These are phyloP conservation scores for Takifugu ocellatus DNA, from an alignment of 2,797 vertebrate genomes.

Conservation along the genomic window DNA sequence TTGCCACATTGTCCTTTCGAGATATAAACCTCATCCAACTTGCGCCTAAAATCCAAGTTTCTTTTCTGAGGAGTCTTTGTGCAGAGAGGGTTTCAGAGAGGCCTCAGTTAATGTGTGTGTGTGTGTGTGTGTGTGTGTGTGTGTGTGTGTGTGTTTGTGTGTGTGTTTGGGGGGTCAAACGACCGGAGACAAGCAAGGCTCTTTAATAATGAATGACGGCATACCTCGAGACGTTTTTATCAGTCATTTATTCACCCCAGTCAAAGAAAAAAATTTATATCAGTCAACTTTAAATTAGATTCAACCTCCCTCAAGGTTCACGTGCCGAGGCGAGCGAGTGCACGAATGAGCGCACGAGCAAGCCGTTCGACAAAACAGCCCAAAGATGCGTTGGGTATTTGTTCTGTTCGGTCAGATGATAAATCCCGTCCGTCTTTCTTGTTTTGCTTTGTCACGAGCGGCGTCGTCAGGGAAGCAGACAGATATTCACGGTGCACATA, in stretches of 20 bases:
- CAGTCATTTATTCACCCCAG: conserved; percentile 25
- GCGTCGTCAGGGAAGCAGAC: conserved; percentile 55
- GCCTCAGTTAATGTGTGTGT: conserved; percentile 29
- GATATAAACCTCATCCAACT: conserved; percentile 75
- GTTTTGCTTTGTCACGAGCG: conserved; percentile 27
- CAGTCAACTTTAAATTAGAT: conserved; percentile 25
- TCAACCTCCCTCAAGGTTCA: conserved; percentile 14
- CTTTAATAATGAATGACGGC: conserved; percentile 58
- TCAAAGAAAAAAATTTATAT: conserved; percentile 46
- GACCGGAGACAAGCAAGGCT: conserved; percentile 57
- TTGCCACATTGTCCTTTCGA: conserved; percentile 76
- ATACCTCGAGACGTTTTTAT: conserved; percentile 50
- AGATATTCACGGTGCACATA: conserved; percentile 68
- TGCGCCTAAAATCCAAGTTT: conserved; percentile 71
- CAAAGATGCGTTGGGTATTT: too few species aligned
- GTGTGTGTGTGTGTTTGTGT: too few species aligned
- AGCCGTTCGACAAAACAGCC: too few species aligned
- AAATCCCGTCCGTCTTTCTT: conserved; percentile 1
- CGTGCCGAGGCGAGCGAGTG: neutral
- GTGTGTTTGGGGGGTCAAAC: conserved; percentile 25
- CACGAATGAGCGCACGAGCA: too few species aligned
- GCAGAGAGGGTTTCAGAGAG: conserved; percentile 69
- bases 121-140: too few species aligned
- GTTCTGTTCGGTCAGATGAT: too few species aligned
- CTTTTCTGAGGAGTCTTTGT: conserved; percentile 70